phyloP scores from a whole-genome alignment of 2,888 invertebrate species.

The Macaria notata region DNA sequence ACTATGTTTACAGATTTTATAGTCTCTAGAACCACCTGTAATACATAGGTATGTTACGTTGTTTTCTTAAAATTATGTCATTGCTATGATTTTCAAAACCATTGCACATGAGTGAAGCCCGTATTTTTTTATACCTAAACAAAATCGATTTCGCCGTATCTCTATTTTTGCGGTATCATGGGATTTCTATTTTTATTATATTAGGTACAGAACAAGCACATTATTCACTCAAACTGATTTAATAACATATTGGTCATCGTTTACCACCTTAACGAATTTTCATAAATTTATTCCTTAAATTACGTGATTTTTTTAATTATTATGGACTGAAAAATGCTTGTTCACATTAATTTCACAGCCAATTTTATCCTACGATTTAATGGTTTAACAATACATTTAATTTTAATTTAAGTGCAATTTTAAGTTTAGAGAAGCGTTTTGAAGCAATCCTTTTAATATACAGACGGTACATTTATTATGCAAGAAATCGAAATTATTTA shows the following conservation, averaged over 20 bases:
- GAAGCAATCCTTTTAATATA: slow-evolving; percentile 27
- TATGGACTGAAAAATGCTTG: slow-evolving; percentile 61
- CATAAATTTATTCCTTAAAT: slow-evolving; percentile 29
- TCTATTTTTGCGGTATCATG: too few relatives aligned
- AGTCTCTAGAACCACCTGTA: too few relatives aligned
- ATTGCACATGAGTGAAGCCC: too few relatives aligned
- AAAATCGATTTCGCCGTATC: too few relatives aligned
- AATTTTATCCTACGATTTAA: slow-evolving; percentile 59
- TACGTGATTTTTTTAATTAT: slow-evolving; percentile 38
- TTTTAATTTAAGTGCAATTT: slow-evolving; percentile 22
- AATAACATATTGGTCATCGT: slow-evolving; percentile 17
- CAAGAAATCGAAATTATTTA: too few relatives aligned
- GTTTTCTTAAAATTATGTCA: too few relatives aligned
- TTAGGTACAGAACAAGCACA: neutral
- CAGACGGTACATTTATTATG: neutral
- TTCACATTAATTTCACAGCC: slow-evolving; percentile 75
- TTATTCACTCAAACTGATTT: slow-evolving; percentile 7
- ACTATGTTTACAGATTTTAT: too few relatives aligned
- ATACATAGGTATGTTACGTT: too few relatives aligned
- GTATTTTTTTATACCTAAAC: too few relatives aligned
- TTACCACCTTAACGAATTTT: slow-evolving; percentile 24
- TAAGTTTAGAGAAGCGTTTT: slow-evolving; percentile 27
- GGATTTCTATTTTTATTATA: too few relatives aligned
- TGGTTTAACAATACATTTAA: slow-evolving; percentile 21
- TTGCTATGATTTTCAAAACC: too few relatives aligned